Base-by-base conservation (phyloP, 2,797 vertebrate species). In the Iguana delicatissima region DNA sequence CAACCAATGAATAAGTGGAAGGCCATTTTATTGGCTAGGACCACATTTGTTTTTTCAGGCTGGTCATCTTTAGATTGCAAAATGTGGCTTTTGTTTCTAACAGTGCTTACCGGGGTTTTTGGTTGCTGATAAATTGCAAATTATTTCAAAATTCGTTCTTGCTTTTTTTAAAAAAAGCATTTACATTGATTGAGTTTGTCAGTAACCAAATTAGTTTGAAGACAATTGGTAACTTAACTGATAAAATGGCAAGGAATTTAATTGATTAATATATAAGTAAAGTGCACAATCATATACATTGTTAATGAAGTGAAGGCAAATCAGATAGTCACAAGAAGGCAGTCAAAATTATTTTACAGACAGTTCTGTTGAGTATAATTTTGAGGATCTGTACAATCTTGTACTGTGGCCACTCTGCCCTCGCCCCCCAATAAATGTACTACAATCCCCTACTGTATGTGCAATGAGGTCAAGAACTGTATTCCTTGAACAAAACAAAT, bases 31-130 rank as follows among this genome's bases (percentile, higher is more conserved):
- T 20, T 50, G 42, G 42, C 20, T 38, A 29, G 14, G 26, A 29
- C 42, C 57, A 59, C 42, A 64, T n/a, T 84, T 64, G 38, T n/a
- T n/a, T 59, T 2, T 59, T 32, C 29, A 69, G 38, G 35, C 38
- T 69, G 57, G 77, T 42, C 35, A 24, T 79, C 9, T 79, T 46
- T 79, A 79, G 50, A 69, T 32, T 69, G 12, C 9, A 92, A 67
- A 94, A 88, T 59, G 26, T 57, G 26, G 20, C 24, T 12, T 85
- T 80, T 80, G 16, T 26, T 85, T 57, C 50, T 38, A 72, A 82
- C 6, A 59, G 38, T 55, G 24, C 32, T 3, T 72, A 62, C 9
- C 3, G 46, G 42, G 29, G 20, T 88, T 29, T 22, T 22, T 26
- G 35, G 9, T 62, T 77, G 57, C 46, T 80, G 46, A 6, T 67